Base-by-base conservation (phyloP, 2,113 vertebrate species). In the Dipodomys ordii region DNA sequence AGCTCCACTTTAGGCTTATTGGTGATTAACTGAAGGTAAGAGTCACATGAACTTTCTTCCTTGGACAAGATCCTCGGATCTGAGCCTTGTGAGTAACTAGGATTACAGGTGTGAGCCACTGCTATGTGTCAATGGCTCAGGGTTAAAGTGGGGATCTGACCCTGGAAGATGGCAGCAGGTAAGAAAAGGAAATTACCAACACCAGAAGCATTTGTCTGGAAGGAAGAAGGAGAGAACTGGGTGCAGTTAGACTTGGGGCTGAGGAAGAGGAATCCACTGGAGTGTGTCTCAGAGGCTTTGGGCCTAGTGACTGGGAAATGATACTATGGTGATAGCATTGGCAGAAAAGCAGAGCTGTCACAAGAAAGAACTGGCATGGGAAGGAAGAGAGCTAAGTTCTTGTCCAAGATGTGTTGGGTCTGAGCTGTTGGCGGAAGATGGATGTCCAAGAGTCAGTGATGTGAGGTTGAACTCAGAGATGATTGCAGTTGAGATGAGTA, bases 171-270 rank as follows among this genome's bases (percentile, higher is more conserved):
- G 23, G 72, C 4, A 68, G 25, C 65, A 72, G n/a, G 20, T 13
- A 39, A 69, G 77, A 27, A 62, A 79, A 86, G 83, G 65, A 95
- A 77, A 77, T 67, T 91, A 88, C 12, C 72, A 49, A 28, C 23
- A 23, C 30, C n/a, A 71, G 60, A 90, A 46, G 30, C n/a, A 39
- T 77, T 80, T 92, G 28, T 68, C 27, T 6, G 49, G 67, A 80
- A 88, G n/a, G 81, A 77, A 62, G 72, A 46, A 13, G 77, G 32
- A n/a, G 2, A 87, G 32, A 87, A 22, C 22, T 62, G 60, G 64
- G 18, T 6, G 6, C 44, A 83, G 44, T 32, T 30, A 83, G 44
- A 30, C 25, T 6, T 82, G 53, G 60, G 9, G 27, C 3, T 8
- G 39, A 76, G 30, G 57, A 85, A 94, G 62, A 87, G 10, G 72